phyloP scores from a whole-genome alignment of 2,888 invertebrate genomes.

The Augiades crinisus region DNA sequence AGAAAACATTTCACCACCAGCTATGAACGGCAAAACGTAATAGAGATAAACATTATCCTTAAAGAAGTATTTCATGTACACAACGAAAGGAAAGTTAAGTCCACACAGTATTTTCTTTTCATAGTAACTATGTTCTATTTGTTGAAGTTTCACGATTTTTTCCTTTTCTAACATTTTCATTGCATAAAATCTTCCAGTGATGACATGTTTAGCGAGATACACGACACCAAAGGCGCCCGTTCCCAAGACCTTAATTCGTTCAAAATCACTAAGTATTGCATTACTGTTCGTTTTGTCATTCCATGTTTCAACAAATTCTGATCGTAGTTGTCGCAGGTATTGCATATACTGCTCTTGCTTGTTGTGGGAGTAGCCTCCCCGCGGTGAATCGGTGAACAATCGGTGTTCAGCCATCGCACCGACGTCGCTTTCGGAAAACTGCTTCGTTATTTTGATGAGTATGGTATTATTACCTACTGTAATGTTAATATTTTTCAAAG shows the following conservation, averaged over 20 bases:
- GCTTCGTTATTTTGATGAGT: too few species aligned
- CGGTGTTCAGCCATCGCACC: conserved; percentile 41
- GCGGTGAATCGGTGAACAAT: conserved; percentile 34
- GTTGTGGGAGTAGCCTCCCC: conserved; percentile 49
- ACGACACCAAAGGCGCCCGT: conserved; percentile 96
- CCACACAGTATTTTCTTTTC: conserved; percentile 94
- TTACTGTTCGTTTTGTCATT: conserved; percentile 49
- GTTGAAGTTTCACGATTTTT: conserved; percentile 92
- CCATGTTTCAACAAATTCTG: conserved; percentile 68
- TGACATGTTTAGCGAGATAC: conserved; percentile 83
- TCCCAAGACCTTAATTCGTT: conserved; percentile 88
- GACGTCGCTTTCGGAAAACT: not conserved
- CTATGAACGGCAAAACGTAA: conserved; percentile 89
- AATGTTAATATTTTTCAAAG: too few species aligned
- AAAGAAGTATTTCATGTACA: conserved; percentile 91
- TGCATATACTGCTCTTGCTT: conserved; percentile 61
- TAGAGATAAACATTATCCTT: conserved; percentile 94
- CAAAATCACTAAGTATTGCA: conserved; percentile 83
- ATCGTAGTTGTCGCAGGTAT: conserved; percentile 57
- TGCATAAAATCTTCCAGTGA: conserved; percentile 85
- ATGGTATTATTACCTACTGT: too few species aligned
- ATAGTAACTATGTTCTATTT: conserved; percentile 92
- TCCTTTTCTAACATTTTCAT: conserved; percentile 95
- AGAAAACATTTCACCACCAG: conserved; percentile 94
- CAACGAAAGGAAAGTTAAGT: conserved; percentile 93